Evolutionary conservation across 2,797 vertebrate species (phyloP).

Genomic region (Onychomys torridus): DNA sequence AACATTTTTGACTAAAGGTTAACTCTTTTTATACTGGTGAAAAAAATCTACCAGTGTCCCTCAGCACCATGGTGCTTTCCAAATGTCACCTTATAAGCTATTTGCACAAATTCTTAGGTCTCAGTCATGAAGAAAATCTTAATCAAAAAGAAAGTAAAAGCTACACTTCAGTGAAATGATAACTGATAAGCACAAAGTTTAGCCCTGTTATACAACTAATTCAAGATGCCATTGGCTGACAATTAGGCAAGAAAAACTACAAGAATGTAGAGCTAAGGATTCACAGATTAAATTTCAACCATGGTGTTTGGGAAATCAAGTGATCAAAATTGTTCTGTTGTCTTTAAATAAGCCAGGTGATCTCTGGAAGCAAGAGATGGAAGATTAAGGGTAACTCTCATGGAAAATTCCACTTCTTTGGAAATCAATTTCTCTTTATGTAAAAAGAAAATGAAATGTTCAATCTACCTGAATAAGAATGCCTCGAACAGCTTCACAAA

Average conservation of each 20-base stretch:
- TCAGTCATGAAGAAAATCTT: background rate
- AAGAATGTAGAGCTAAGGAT: background rate
- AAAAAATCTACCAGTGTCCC: background rate
- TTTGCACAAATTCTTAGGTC: background rate
- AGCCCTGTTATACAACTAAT: background rate
- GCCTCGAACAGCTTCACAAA: background rate
- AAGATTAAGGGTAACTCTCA: background rate
- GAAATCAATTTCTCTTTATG: background rate
- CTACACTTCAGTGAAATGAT: background rate
- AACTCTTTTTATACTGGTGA: background rate
- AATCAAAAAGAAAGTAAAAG: background rate
- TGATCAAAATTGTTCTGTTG: background rate
- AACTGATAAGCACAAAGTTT: slow-evolving; percentile 7
- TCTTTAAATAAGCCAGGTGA: background rate
- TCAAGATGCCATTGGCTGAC: background rate
- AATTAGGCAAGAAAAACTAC: background rate
- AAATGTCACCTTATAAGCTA: background rate
- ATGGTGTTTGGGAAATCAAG: background rate
- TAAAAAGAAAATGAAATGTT: background rate
- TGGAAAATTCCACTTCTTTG: background rate
- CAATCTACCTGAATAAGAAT: background rate
- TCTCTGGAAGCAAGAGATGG: background rate
- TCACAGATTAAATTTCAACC: background rate
- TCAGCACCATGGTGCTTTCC: background rate
- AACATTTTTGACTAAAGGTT: slow-evolving; percentile 38